A percentile compares a stretch with the other conserved stretches of the same genome.
phyloP scores from a whole-genome alignment of 2,113 vertebrate genomes.

The Deroptyus accipitrinus region DNA sequence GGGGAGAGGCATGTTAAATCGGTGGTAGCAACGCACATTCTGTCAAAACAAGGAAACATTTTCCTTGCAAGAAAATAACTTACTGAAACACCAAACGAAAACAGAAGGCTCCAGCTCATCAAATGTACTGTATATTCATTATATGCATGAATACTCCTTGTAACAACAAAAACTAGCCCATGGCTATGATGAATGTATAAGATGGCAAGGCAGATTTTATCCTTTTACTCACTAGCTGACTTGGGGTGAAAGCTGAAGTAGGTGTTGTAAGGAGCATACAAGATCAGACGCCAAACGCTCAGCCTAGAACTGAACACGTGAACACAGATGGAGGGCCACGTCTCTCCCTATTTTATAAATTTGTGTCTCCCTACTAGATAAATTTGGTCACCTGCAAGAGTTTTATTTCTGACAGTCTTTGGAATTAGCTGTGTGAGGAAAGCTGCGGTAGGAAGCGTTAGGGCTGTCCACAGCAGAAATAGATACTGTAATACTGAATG shows the following conservation, averaged over 20 bases:
- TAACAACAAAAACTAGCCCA: slow-evolving; percentile 40
- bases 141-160: background rate
- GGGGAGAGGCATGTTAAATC: background rate
- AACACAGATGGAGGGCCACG: too few relatives aligned
- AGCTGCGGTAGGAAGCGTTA: background rate
- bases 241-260: background rate
- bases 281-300: accelerated
- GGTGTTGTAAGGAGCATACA: background rate
- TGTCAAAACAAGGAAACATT: background rate
- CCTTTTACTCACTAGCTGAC: background rate
- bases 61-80: background rate
- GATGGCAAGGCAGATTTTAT: background rate
- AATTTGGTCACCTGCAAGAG: background rate
- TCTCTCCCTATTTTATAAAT: background rate
- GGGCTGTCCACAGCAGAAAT: background rate
- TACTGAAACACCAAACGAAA: background rate
- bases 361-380: background rate
- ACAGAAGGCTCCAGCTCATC: slow-evolving; percentile 12
- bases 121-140: background rate
- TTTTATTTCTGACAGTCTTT: background rate
- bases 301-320: background rate
- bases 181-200: background rate
- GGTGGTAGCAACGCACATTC: accelerated
- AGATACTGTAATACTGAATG: background rate
- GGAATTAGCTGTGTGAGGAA: background rate